Conservation (phyloP, 1,140 invertebrate genomes). For the Zophobas atratus region DNA sequence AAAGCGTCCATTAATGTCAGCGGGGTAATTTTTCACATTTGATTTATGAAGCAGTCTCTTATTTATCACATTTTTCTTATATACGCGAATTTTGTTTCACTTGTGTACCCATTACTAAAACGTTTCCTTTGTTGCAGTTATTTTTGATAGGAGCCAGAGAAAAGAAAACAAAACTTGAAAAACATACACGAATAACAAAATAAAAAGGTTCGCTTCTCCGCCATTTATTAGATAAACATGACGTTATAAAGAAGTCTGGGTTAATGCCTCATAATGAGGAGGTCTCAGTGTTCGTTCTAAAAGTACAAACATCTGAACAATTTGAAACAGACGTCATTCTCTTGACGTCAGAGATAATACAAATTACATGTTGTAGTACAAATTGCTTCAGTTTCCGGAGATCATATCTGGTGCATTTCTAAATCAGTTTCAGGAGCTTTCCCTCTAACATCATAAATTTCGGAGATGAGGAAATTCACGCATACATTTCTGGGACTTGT, state of each 20-base stretch:
- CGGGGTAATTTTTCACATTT: slow-evolving; percentile 47
- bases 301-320: not conserved
- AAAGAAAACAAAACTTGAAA: slow-evolving; percentile 18
- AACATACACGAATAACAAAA: slow-evolving; percentile 6
- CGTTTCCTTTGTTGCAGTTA: slow-evolving; percentile 18
- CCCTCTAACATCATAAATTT: slow-evolving; percentile 25
- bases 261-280: not conserved
- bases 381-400: slow-evolving; percentile 20
- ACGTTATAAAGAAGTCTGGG: not conserved
- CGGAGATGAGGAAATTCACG: slow-evolving; percentile 37
- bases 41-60: slow-evolving; percentile 42
- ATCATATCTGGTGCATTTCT: slow-evolving; percentile 28
- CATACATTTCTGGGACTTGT: slow-evolving; percentile 24
- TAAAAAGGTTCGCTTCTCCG: not conserved
- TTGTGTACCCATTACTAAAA: slow-evolving; percentile 37
- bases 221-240: slow-evolving; percentile 17
- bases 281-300: not conserved
- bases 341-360: slow-evolving; percentile 18
- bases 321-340: not conserved
- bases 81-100: slow-evolving; percentile 44
- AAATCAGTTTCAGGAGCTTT: slow-evolving; percentile 27
- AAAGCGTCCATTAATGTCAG: slow-evolving; percentile 48
- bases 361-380: slow-evolving; percentile 33
- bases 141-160: not conserved
- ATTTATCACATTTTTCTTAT: slow-evolving; percentile 44